These are phyloP conservation scores for Zonotrichia leucophrys DNA, from an alignment of 2,113 vertebrate species.

Conservation along the genomic window DNA sequence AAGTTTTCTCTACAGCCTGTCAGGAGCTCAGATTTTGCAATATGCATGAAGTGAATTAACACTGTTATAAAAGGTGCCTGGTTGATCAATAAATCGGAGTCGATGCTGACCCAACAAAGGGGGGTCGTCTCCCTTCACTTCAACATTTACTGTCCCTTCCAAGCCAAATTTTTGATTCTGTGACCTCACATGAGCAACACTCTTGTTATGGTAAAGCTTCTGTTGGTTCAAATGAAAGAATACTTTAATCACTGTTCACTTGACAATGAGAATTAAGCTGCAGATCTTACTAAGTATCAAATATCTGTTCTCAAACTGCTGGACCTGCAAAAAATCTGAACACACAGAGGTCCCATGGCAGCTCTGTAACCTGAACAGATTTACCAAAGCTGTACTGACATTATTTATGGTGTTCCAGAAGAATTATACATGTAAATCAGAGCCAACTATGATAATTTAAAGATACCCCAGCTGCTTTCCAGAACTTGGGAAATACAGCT, in stretches of 20 bases:
- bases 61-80: too few relatives aligned
- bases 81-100: too few relatives aligned
- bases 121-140: too few relatives aligned
- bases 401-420: background rate
- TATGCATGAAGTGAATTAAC: too few relatives aligned
- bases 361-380: background rate
- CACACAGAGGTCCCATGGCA: background rate
- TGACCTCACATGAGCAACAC: background rate
- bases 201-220: fast-evolving
- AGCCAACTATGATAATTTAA: background rate
- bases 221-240: background rate
- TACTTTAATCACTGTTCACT: background rate
- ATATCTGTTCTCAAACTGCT: background rate
- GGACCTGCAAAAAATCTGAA: background rate
- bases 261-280: background rate
- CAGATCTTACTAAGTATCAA: background rate
- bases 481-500: background rate
- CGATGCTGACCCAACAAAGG: too few relatives aligned
- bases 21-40: too few relatives aligned
- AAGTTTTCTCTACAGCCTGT: too few relatives aligned
- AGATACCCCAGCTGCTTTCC: background rate
- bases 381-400: background rate
- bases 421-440: background rate
- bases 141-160: background rate
- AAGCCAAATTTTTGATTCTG: background rate